A percentile compares a stretch with the other conserved stretches of the same genome.
Conservation (phyloP, 1,140 invertebrate genomes). For the Mizuhopecten yessoensis region DNA sequence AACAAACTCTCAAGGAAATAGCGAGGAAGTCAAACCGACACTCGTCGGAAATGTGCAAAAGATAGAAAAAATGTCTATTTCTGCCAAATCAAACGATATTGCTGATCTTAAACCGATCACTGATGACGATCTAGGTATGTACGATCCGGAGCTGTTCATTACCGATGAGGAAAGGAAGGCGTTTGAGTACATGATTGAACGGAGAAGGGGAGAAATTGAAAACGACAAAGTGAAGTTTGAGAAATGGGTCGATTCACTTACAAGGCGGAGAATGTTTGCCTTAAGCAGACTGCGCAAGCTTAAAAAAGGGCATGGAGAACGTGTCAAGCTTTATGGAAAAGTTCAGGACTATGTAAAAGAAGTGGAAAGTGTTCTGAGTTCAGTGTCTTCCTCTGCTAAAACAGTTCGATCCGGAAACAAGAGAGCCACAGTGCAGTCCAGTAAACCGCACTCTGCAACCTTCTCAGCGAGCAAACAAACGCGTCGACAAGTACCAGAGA, state of each 20-base stretch:
- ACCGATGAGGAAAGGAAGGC: slow-evolving; percentile 59
- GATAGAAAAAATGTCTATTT: background rate
- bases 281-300: slow-evolving; percentile 57
- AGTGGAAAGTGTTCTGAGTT: slow-evolving; percentile 49
- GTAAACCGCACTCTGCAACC: background rate
- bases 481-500: background rate
- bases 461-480: background rate
- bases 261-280: slow-evolving; percentile 58
- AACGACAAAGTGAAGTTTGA: slow-evolving; percentile 54
- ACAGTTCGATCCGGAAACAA: background rate
- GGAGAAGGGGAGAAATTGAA: slow-evolving; percentile 42
- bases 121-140: slow-evolving; percentile 55
- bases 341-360: slow-evolving; percentile 51
- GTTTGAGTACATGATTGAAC: slow-evolving; percentile 60
- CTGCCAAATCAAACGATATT: background rate
- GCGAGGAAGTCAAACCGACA: background rate
- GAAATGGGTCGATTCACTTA: slow-evolving; percentile 56
- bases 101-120: background rate
- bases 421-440: background rate
- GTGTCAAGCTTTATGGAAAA: slow-evolving; percentile 51
- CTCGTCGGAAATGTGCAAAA: background rate
- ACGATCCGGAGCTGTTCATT: slow-evolving; percentile 60
- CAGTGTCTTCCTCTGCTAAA: background rate
- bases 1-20: background rate
- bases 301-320: slow-evolving; percentile 36